Conservation (phyloP, 2,888 invertebrate genomes). For the Agrotis exclamationis region DNA sequence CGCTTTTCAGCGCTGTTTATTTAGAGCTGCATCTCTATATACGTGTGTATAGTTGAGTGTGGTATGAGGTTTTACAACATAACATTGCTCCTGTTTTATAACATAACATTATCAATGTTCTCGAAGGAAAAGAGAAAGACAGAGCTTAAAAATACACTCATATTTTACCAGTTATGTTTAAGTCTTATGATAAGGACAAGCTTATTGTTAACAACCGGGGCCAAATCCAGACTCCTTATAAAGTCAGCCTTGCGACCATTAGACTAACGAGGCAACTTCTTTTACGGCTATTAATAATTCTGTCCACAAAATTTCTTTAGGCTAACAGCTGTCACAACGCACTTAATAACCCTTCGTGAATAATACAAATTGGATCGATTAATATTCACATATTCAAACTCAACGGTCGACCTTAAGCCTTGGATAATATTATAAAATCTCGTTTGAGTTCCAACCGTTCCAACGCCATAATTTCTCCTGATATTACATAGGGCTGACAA, state of each 20-base stretch:
- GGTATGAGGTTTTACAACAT: not conserved
- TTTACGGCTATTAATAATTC: conserved; percentile 15
- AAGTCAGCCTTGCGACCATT: too few relatives aligned
- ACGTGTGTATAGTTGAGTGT: not conserved
- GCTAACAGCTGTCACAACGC: conserved; percentile 29
- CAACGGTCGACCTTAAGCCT: conserved; percentile 42
- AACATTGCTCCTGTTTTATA: too few relatives aligned
- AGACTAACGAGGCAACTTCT: too few relatives aligned
- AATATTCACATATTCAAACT: conserved; percentile 49
- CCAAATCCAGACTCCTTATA: too few relatives aligned
- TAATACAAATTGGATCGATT: conserved; percentile 50
- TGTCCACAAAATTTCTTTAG: conserved; percentile 11
- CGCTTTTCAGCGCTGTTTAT: conserved; percentile 13
- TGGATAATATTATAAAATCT: conserved; percentile 46
- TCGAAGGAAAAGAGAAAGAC: too few relatives aligned
- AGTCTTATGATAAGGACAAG: too few relatives aligned
- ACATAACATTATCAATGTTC: too few relatives aligned
- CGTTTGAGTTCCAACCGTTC: conserved; percentile 22
- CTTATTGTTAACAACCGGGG: too few relatives aligned
- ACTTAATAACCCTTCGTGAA: conserved; percentile 40
- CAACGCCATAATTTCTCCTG: conserved; percentile 17
- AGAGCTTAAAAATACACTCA: too few relatives aligned
- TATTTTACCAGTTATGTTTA: too few relatives aligned
- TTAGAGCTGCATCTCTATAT: not conserved
- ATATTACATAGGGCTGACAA: conserved; percentile 39